Evolutionary conservation across 2,888 invertebrate species (phyloP), one percentile per base, ranked within the genome.

Genomic region (Andricus curvator): DNA sequence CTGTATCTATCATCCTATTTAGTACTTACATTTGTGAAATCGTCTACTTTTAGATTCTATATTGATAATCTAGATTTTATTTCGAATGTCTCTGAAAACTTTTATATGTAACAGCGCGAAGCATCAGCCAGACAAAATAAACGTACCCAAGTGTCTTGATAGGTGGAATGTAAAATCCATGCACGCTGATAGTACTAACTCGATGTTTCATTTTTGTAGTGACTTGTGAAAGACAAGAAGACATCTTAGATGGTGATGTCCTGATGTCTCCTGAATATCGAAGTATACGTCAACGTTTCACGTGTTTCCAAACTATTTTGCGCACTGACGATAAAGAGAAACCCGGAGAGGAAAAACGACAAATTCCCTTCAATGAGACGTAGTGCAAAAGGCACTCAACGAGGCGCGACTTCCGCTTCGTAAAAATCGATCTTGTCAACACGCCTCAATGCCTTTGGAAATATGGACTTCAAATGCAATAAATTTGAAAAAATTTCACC

Each of bases 401-500:
- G 70, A 68, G 51, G 70, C 70, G 29, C 70, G 29, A 56, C 51
- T 74, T 74, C 56, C 51, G 70, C 70, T 70, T 51, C 70, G 33
- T 33, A 56, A 74, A 74, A 74, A 74, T 74, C 70, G 70, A 74
- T 74, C 70, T 51, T 74, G 70, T 74, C 70, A 74, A 74, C 56
- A 74, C 20, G 70, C 70, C 70, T 74, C 70, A 74, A 74, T 56
- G 33, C 70, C 70, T n/a, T 74, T n/a, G 51, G 29, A 74, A 74
- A 74, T 74, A 74, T 74, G 33, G 48, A 74, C 70, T 48, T 25
- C 29, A 56, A 74, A 74, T 70, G 70, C 48, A 74, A 74, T 51
- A 74, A 33, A 74, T 74, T 20, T 51, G 2, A 25, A 25, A 0
- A 33, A 74, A n/a, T 51, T 25, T 33, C 51, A 20, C 20, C 33